phyloP scores from a whole-genome alignment of 2,113 vertebrate species.

The Trematocara variabile region DNA sequence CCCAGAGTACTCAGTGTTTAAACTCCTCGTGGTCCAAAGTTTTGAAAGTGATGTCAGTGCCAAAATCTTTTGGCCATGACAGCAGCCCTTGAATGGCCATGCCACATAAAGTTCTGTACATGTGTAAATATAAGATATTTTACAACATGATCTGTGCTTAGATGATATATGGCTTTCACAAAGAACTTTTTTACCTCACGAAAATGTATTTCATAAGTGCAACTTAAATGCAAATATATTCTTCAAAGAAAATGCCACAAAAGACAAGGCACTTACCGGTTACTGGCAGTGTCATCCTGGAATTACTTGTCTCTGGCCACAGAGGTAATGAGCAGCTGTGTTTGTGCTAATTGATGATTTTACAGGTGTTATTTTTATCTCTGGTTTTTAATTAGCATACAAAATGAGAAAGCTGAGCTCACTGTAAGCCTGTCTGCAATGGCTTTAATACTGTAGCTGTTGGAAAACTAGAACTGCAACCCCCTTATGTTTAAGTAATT shows the following conservation, averaged over 20 bases:
- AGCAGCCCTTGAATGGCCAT: not conserved
- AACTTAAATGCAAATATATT: not conserved
- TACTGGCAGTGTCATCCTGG: not conserved
- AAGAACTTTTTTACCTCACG: not conserved
- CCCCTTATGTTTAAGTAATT: not conserved
- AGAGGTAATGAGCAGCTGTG: slow-evolving; percentile 43
- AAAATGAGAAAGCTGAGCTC: not conserved
- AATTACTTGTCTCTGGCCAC: slow-evolving; percentile 8
- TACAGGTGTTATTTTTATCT: slow-evolving; percentile 23
- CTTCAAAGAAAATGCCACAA: not conserved
- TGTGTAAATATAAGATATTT: not conserved
- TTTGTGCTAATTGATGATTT: slow-evolving; percentile 13
- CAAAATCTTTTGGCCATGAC: not conserved
- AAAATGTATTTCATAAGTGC: not conserved
- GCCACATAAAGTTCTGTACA: not conserved
- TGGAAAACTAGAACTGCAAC: not conserved
- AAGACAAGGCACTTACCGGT: not conserved
- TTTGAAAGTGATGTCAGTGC: not conserved
- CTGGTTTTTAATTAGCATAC: slow-evolving; percentile 8
- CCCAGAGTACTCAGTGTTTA: not conserved
- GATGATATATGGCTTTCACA: not conserved
- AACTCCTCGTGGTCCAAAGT: not conserved
- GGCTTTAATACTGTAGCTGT: not conserved
- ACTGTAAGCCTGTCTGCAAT: not conserved
- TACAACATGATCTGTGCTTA: not conserved